Conservation (phyloP, 2,888 invertebrate species). For the Coenonympha glycerion region DNA sequence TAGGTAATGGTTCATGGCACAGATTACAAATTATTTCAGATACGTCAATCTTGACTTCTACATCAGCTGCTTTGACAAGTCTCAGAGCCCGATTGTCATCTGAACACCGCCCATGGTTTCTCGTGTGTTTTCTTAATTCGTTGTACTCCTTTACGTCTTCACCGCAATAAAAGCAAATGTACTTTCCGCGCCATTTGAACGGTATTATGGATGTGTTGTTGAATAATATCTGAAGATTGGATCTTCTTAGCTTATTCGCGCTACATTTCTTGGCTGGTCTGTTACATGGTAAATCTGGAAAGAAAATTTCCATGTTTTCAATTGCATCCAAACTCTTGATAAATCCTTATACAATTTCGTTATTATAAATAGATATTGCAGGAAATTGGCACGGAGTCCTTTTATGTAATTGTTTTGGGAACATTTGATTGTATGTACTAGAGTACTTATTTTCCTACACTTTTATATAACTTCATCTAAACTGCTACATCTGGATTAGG, state of each 20-base stretch:
- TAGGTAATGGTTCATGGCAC: conserved; percentile 46
- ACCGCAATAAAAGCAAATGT: conserved; percentile 59
- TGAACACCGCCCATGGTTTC: conserved; percentile 46
- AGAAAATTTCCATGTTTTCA: conserved; percentile 53
- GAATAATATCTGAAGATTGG: conserved; percentile 60
- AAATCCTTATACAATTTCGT: too few species aligned
- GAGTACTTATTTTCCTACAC: too few species aligned
- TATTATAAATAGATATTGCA: neutral
- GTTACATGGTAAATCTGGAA: conserved; percentile 52
- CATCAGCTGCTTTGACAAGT: conserved; percentile 48
- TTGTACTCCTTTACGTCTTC: conserved; percentile 38
- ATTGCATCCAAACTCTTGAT: conserved; percentile 29
- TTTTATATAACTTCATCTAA: too few species aligned
- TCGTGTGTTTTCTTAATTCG: conserved; percentile 55
- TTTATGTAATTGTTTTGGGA: neutral
- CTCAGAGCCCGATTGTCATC: conserved; percentile 47
- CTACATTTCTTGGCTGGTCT: conserved; percentile 43
- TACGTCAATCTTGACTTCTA: conserved; percentile 57
- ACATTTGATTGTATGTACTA: too few species aligned
- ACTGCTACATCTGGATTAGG: conserved; percentile 11
- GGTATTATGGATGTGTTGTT: conserved; percentile 60
- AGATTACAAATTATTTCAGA: conserved; percentile 54
- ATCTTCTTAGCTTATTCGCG: conserved; percentile 50
- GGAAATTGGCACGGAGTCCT: neutral
- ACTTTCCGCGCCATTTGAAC: conserved; percentile 61